phyloP scores from a whole-genome alignment of 2,113 vertebrate genomes.

The Urocitellus parryii region DNA sequence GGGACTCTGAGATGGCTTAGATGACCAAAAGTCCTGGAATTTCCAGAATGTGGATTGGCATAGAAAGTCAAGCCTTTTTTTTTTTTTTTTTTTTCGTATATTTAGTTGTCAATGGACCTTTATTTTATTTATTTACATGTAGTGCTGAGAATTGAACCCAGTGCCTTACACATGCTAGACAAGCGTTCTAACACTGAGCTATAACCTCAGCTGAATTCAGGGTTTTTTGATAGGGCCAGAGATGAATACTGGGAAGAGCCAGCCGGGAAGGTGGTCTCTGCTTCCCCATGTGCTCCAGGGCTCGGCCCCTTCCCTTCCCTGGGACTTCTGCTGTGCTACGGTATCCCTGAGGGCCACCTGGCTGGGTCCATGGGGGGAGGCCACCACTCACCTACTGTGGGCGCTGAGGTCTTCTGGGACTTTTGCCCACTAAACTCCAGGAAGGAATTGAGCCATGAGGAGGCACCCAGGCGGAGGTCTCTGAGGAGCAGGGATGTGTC shows the following conservation, averaged over 20 bases:
- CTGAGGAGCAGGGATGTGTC: conserved; percentile 90
- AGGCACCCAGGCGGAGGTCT: conserved; percentile 92
- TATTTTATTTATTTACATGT: no score
- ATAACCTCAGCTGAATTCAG: not conserved
- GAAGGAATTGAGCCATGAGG: conserved; percentile 93
- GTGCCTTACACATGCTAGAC: no score
- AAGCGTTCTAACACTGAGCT: no score
- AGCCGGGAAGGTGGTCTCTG: not conserved
- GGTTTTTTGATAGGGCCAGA: not conserved
- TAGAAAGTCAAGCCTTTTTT: not conserved
- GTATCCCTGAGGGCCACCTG: not conserved
- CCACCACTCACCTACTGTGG: conserved; percentile 11
- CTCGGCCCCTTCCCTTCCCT: not conserved
- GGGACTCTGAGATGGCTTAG: not conserved
- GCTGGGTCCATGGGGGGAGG: not conserved
- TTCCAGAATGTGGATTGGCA: not conserved
- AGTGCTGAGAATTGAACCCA: no score
- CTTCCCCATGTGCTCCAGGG: not conserved
- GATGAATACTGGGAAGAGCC: not conserved
- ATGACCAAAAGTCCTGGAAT: not conserved
- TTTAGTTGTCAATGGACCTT: no score
- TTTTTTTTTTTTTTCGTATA: not conserved
- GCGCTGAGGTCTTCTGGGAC: not conserved
- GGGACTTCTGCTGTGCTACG: not conserved
- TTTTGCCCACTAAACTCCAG: conserved; percentile 84